phyloP scores from a whole-genome alignment of 2,888 invertebrate genomes.

The Patella ulyssiponensis region DNA sequence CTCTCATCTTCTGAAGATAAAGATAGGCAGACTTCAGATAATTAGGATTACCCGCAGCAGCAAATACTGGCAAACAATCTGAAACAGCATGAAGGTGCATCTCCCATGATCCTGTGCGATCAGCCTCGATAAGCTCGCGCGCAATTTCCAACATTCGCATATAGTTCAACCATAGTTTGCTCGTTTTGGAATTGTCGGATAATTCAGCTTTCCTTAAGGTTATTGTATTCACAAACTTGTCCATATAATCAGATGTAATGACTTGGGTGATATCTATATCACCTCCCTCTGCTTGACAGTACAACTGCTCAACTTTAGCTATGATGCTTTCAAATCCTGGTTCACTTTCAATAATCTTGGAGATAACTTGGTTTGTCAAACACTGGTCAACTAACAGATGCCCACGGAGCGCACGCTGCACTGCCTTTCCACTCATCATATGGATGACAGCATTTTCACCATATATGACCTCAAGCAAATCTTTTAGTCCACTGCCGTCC shows the following conservation, averaged over 20 bases:
- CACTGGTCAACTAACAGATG: neutral
- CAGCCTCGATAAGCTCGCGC: too few relatives aligned
- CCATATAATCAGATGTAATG: neutral
- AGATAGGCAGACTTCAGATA: too few relatives aligned
- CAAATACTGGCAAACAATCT: too few relatives aligned
- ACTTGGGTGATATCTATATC: neutral
- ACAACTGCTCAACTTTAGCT: neutral
- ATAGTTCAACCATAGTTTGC: too few relatives aligned
- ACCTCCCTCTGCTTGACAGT: neutral
- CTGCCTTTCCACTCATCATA: neutral
- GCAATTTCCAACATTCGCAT: neutral
- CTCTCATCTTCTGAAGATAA: too few relatives aligned
- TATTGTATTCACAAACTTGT: neutral
- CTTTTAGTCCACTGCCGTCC: neutral
- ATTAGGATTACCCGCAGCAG: too few relatives aligned
- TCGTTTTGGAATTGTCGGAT: too few relatives aligned
- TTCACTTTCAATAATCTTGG: neutral
- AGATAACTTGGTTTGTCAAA: neutral
- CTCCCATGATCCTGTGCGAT: too few relatives aligned
- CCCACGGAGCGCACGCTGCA: neutral
- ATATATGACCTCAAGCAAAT: neutral
- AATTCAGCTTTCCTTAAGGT: too few relatives aligned
- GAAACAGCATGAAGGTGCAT: too few relatives aligned
- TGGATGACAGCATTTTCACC: neutral
- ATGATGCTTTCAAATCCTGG: neutral